A percentile compares a stretch with the other conserved stretches of the same genome.
Evolutionary conservation across 2,888 invertebrate genomes (phyloP).

Genomic region (Temnothorax ravouxi): DNA sequence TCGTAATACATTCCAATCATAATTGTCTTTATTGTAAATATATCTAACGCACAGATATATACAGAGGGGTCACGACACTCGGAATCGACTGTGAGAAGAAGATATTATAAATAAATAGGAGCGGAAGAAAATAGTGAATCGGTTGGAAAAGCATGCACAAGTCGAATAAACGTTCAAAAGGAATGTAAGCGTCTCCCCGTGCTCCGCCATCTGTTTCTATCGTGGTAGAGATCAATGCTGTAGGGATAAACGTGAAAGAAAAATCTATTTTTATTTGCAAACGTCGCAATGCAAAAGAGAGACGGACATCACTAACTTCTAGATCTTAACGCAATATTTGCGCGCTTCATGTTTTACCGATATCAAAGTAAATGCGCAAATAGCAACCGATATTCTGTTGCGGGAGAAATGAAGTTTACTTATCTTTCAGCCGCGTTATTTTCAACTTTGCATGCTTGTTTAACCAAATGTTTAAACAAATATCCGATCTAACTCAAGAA

Average conservation of each 20-base stretch:
- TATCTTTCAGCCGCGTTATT: not conserved
- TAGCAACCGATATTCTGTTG: not conserved
- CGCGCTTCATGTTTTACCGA: not conserved
- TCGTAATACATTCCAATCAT: not conserved
- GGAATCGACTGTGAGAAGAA: too few relatives aligned
- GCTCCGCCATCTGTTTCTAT: conserved; percentile 59
- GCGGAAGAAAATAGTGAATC: not conserved
- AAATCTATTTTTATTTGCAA: conserved; percentile 68
- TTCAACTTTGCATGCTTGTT: not conserved
- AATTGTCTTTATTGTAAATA: not conserved
- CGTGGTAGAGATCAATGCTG: conserved; percentile 32
- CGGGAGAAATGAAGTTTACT: not conserved
- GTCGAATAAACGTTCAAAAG: not conserved
- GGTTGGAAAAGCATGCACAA: not conserved
- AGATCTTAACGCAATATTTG: conserved; percentile 16
- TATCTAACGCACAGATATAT: too few relatives aligned
- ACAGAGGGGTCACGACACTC: too few relatives aligned
- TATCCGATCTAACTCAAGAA: not conserved
- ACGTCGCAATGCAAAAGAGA: conserved; percentile 25
- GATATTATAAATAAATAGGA: not conserved
- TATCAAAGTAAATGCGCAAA: not conserved
- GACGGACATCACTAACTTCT: not conserved
- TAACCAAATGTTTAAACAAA: not conserved
- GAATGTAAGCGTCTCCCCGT: not conserved
- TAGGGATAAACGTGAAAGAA: conserved; percentile 49